phyloP scores from a whole-genome alignment of 2,797 vertebrate genomes.

The Lycodopsis pacificus region DNA sequence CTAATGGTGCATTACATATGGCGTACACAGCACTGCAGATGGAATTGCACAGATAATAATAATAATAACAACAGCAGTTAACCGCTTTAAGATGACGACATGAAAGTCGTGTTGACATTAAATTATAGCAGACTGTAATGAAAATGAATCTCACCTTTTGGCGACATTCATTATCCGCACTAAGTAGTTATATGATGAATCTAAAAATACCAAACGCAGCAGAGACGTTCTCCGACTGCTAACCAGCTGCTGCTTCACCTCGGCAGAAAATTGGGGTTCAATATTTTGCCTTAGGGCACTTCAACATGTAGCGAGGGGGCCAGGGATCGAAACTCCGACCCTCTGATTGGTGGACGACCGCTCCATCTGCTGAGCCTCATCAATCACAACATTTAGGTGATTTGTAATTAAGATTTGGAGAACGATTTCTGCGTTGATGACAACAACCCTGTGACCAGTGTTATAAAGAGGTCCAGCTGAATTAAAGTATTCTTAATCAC shows the following conservation, averaged over 20 bases:
- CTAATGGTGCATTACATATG: not conserved
- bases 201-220: constrained; percentile 14
- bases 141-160: constrained; percentile 22
- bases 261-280: not conserved
- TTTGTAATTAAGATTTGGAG: constrained; percentile 35
- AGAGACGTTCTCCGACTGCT: not conserved
- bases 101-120: not conserved
- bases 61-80: constrained; percentile 10
- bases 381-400: constrained; percentile 22
- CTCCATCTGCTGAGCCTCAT: not conserved
- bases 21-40: not conserved
- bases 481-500: constrained; percentile 35
- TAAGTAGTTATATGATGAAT: not conserved
- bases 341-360: not conserved
- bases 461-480: not conserved
- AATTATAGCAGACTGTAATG: constrained; percentile 11
- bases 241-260: not conserved
- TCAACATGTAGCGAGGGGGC: not conserved
- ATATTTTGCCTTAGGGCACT: not conserved
- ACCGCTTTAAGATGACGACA: constrained; percentile 6
- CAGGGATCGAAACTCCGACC: not conserved
- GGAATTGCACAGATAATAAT: not conserved
- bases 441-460: not conserved
- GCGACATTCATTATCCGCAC: constrained; percentile 5
- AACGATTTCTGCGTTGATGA: constrained; percentile 17